These are phyloP conservation scores for Mythimna lalbum DNA, from an alignment of 2,888 invertebrate species.

Conservation along the genomic window DNA sequence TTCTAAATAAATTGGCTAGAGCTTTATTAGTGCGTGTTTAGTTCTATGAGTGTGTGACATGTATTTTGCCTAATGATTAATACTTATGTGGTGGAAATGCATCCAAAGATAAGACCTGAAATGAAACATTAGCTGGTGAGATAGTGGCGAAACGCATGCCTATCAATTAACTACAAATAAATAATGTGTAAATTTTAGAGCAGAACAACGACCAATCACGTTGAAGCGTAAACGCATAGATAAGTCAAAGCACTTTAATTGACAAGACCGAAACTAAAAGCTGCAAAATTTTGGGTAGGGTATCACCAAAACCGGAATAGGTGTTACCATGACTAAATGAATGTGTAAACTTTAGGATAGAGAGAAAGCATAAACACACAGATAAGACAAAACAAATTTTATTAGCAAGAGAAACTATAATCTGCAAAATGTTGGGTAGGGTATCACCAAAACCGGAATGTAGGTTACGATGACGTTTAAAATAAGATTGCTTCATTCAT, in stretches of 20 bases:
- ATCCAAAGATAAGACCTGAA: slow-evolving; percentile 1
- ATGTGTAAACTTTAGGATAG: too few species aligned
- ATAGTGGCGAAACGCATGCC: too few species aligned
- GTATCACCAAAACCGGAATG: not conserved
- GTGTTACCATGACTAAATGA: too few species aligned
- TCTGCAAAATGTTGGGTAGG: not conserved
- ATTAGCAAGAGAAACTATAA: not conserved
- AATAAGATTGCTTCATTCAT: too few species aligned
- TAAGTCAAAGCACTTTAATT: not conserved
- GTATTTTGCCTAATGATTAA: not conserved
- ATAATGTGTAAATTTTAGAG: not conserved
- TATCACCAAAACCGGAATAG: not conserved
- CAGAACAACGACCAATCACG: not conserved
- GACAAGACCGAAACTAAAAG: not conserved
- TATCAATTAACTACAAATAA: too few species aligned
- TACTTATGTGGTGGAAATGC: not conserved
- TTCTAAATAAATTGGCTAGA: not conserved
- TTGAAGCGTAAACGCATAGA: not conserved
- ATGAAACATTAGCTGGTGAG: not conserved
- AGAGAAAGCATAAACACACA: not conserved
- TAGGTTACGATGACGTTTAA: too few species aligned
- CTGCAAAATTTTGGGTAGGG: not conserved
- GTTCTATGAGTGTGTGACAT: not conserved
- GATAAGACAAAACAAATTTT: not conserved
- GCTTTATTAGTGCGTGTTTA: not conserved